phyloP scores from a whole-genome alignment of 1,140 invertebrate species.

The Rhyacophila brunnea region DNA sequence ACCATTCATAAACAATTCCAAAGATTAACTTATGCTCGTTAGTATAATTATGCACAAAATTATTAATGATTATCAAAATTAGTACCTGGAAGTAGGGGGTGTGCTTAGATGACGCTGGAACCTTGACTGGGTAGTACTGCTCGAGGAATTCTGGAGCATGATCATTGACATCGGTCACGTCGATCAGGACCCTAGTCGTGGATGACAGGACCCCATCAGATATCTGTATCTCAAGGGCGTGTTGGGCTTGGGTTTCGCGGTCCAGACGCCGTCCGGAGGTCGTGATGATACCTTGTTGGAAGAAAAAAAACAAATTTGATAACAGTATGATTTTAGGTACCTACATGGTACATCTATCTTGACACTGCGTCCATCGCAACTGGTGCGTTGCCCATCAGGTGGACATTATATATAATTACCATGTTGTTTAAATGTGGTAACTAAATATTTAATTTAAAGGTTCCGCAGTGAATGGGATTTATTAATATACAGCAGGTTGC shows the following conservation, averaged over 20 bases:
- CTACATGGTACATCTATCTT: not conserved
- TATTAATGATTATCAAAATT: not conserved
- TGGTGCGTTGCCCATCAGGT: too few relatives aligned
- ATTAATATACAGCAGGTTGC: too few relatives aligned
- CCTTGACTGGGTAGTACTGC: constrained; percentile 74
- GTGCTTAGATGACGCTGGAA: constrained; percentile 65
- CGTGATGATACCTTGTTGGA: constrained; percentile 69
- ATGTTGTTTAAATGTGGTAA: too few relatives aligned
- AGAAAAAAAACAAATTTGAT: not conserved
- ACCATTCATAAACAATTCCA: too few relatives aligned
- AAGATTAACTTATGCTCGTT: too few relatives aligned
- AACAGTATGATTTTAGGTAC: too few relatives aligned
- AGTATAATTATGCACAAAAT: too few relatives aligned
- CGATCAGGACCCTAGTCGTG: constrained; percentile 78
- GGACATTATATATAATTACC: too few relatives aligned
- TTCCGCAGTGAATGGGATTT: too few relatives aligned
- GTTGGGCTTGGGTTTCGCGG: constrained; percentile 78
- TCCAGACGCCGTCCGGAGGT: constrained; percentile 82
- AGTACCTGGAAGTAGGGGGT: constrained; percentile 63
- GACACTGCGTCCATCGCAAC: too few relatives aligned
- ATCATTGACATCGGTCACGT: constrained; percentile 83
- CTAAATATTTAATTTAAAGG: too few relatives aligned
- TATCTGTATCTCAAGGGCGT: constrained; percentile 83
- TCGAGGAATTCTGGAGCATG: constrained; percentile 79
- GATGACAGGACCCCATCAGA: constrained; percentile 79